phyloP scores from a whole-genome alignment of 2,113 vertebrate species.

The Eptesicus fuscus region DNA sequence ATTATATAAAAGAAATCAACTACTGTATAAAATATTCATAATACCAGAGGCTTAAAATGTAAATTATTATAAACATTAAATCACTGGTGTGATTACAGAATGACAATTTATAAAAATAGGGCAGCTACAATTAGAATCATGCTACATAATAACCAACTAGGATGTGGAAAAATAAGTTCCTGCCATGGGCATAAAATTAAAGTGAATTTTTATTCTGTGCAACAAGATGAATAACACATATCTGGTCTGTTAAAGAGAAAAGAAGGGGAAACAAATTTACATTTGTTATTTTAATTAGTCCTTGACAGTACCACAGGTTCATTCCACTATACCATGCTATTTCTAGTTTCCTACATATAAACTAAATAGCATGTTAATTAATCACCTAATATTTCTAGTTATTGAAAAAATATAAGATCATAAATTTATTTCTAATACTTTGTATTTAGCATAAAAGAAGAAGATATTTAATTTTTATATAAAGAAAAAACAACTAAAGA shows the following conservation, averaged over 20 bases:
- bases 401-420: neutral
- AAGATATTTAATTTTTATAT: neutral
- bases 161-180: neutral
- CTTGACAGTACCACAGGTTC: neutral
- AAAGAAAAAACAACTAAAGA: neutral
- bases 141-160: neutral
- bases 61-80: slow-evolving; percentile 54
- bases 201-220: neutral
- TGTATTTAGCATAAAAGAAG: neutral
- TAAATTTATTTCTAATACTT: neutral
- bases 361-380: neutral
- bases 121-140: slow-evolving; percentile 42
- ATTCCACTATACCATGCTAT: neutral
- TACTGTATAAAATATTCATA: slow-evolving; percentile 57
- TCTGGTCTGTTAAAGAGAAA: neutral
- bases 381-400: neutral
- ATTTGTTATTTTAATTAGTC: slow-evolving; percentile 16
- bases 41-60: slow-evolving; percentile 32
- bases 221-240: slow-evolving; percentile 25
- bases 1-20: slow-evolving; percentile 48
- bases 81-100: slow-evolving; percentile 41
- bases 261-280: neutral
- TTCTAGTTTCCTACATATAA: neutral
- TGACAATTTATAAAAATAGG: slow-evolving; percentile 42
- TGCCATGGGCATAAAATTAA: slow-evolving; percentile 25